These are phyloP conservation scores for Glaucidium brasilianum DNA, from an alignment of 2,113 vertebrate species.

Conservation along the genomic window DNA sequence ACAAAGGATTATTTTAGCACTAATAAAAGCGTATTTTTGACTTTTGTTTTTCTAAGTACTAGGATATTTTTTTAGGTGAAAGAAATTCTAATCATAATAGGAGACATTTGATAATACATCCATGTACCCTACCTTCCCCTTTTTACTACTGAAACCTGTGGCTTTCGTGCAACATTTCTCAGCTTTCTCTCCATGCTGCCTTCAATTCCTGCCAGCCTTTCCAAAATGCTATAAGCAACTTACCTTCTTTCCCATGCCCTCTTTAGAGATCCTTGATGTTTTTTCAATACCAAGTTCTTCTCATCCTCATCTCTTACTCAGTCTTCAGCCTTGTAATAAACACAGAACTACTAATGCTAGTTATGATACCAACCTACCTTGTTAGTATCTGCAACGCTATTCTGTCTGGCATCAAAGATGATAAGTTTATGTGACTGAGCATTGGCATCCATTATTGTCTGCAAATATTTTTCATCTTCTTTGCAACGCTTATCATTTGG, in stretches of 20 bases:
- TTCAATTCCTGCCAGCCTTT: background rate
- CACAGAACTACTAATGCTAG: background rate
- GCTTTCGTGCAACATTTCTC: background rate
- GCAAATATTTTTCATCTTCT: slow-evolving; percentile 94
- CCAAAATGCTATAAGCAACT: background rate
- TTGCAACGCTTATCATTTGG: slow-evolving; percentile 91
- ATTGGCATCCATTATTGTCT: slow-evolving; percentile 96
- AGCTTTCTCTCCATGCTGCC: background rate
- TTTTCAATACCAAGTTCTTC: background rate
- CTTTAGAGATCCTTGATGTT: background rate
- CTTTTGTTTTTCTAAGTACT: background rate
- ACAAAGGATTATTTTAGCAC: background rate
- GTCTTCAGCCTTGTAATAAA: background rate
- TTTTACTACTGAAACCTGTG: background rate
- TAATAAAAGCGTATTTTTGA: background rate
- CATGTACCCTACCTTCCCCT: background rate
- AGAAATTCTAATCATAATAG: background rate
- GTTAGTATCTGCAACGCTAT: slow-evolving; percentile 87
- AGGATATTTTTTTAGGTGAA: background rate
- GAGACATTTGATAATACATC: background rate
- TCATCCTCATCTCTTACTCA: background rate
- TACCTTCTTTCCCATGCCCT: background rate
- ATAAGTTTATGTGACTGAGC: slow-evolving; percentile 95
- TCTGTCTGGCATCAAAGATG: slow-evolving; percentile 93
- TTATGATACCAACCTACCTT: slow-evolving; percentile 76